Evolutionary conservation across 2,113 vertebrate genomes (phyloP), one percentile per base, ranked within the genome.

Genomic region (Notiomystis cincta): DNA sequence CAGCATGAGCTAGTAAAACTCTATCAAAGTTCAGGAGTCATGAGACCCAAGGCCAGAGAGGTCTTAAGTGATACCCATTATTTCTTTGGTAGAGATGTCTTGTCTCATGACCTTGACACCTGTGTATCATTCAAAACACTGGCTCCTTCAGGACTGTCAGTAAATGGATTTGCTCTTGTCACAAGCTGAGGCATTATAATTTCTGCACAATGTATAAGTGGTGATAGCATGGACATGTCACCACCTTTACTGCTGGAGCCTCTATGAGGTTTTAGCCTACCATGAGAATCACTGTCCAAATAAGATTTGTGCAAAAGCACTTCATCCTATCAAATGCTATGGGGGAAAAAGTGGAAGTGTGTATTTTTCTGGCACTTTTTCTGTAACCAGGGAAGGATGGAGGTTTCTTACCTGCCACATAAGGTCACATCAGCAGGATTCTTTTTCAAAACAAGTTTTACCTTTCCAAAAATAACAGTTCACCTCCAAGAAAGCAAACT

Each of bases 351-450:
- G 40, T 12, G 10, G 15, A 24, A 33, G 6, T 21, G 5, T 27
- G 16, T n/a, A 57, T 82, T 95, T 60, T 83, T 90, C 27, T 77
- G n/a, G 10, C 6, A 48, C 31, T 57, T 77, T 42, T 7, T 62
- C 37, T 50, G 10, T 42, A 90, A 75, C 8, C 5, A 62, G 6
- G 9, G 7, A 54, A 37, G 8, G 7, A 9, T 0, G 0, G 17
- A 70, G 13, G 8, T 3, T 81, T 79, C 18, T 85, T 12, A 66
- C 30, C 40, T 51, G 38, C 16, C 48, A 56, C 19, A 47, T 64
- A 67, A 64, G 7, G 27, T 91, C 5, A 4, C 28, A 60, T 69
- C 35, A 60, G 8, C 2, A 45, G 3, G 27, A 44, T 79, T 82
- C 3, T 45, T 85, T 79, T 71, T 33, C 38, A 62, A 54, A 92